Evolutionary conservation across 1,140 invertebrate species (phyloP), one percentile per base, ranked within the genome.

Genomic region (Agrilus planipennis): DNA sequence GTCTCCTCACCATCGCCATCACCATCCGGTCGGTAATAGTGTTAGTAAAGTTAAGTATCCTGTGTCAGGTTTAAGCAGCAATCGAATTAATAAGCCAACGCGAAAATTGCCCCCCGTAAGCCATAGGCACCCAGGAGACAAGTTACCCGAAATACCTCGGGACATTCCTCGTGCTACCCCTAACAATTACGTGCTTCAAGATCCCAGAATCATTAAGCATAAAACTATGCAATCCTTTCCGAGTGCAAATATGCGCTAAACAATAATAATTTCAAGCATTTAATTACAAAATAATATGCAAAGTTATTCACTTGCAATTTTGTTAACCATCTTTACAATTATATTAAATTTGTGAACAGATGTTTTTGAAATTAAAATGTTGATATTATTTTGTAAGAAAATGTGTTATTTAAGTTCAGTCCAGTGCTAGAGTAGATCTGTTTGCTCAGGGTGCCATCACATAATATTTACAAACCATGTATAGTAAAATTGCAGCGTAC

Each of bases 51-150:
- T 60, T 7, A 77, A 76, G 46, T 75, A 76, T 53, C 72, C 74
- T 0, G 72, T 75, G 4, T 74, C 73, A 14, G 73, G 72, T n/a
- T 50, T 76, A 7, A 75, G 71, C 14, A 74, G 67, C 12, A 69
- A 65, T 14, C 72, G 67, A 45, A 72, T 70, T 42, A 61, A 69
- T 11, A 79, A 78, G 49, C 61, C 68, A 3, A 60, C 62, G 9
- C 64, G 73, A 16, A 77, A 73, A 50, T 53, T 63, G 0, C 60
- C 63, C 4, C 63, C 67, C 4, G 68, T 70, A 21, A 71, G 68
- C 34, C 72, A 76, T 48, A 67, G 71, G 44, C 71, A 77, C 61
- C 73, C 75, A 4, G 68, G 72, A 31, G 71, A 76, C 49, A 71
- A 70, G 47, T 49, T 71, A 37, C 69, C 69, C 12, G 60, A 63